Evolutionary conservation across 1,140 invertebrate species (phyloP).

Genomic region (Aphis gossypii): DNA sequence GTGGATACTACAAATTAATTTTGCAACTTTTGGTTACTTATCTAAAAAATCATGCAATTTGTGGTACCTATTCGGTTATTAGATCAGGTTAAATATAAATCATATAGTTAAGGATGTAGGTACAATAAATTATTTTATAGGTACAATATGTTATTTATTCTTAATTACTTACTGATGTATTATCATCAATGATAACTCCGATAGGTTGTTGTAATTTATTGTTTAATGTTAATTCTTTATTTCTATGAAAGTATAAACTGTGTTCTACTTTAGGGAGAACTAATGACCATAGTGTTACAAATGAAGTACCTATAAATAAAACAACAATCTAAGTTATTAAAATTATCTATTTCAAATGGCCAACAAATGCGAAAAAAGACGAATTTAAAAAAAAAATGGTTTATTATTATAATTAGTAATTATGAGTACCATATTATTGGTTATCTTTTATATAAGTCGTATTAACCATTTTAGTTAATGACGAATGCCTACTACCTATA

Average conservation of each 20-base stretch:
- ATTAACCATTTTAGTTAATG: no score
- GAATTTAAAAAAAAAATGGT: not conserved
- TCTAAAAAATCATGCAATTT: not conserved
- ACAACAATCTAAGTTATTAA: not conserved
- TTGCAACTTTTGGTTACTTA: not conserved
- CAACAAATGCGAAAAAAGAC: not conserved
- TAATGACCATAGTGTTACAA: slow-evolving; percentile 56
- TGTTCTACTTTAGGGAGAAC: slow-evolving; percentile 51
- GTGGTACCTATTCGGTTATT: not conserved
- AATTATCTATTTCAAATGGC: not conserved
- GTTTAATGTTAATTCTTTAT: not conserved
- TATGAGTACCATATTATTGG: not conserved
- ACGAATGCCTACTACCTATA: no score
- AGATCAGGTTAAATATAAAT: not conserved
- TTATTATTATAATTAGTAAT: not conserved
- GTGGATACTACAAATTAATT: not conserved
- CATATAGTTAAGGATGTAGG: no score
- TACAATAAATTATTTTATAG: not conserved
- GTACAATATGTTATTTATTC: not conserved
- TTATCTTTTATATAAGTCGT: not conserved
- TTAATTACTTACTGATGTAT: slow-evolving; percentile 15
- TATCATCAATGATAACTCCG: not conserved
- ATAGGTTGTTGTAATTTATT: not conserved
- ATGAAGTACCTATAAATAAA: slow-evolving; percentile 35
- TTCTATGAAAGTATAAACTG: slow-evolving; percentile 57